Evolutionary conservation across 64 coral and sea anemone species (phyloP).

Genomic region (Montipora cactus): DNA sequence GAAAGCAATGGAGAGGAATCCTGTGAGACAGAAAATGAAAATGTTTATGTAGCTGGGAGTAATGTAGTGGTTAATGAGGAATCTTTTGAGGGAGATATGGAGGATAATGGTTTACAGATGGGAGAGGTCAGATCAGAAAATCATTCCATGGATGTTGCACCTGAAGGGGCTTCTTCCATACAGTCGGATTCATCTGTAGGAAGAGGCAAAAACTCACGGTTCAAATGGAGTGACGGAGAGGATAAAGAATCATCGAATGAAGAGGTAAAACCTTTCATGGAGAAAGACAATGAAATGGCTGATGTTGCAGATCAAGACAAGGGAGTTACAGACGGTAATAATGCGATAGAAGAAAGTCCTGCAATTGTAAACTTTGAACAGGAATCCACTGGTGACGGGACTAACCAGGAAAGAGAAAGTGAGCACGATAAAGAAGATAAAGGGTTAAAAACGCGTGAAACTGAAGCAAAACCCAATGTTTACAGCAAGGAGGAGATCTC

Average conservation of each 20-base stretch:
- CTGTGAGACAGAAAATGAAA: neutral
- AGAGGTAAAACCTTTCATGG: too few relatives aligned
- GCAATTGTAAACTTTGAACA: neutral
- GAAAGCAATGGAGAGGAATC: slow-evolving; percentile 71
- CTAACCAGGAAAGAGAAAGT: neutral
- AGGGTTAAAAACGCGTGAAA: too few relatives aligned
- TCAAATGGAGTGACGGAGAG: neutral
- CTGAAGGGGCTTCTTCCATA: neutral
- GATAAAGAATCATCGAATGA: neutral
- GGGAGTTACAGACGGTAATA: neutral
- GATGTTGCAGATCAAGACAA: neutral
- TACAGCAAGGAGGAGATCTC: neutral
- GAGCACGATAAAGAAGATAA: neutral
- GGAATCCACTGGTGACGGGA: neutral
- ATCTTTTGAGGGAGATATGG: neutral
- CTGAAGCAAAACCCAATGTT: neutral
- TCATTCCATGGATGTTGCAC: neutral
- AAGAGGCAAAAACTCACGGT: neutral
- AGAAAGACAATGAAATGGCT: too few relatives aligned
- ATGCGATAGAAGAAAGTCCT: neutral
- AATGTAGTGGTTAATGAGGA: slow-evolving; percentile 2
- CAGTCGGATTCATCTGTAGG: neutral
- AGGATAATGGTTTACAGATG: neutral
- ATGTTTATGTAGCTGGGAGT: neutral
- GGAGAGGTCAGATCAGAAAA: neutral